Evolutionary conservation across 2,797 vertebrate genomes (phyloP), one percentile per base, ranked within the genome.

Genomic region (Spondyliosoma cantharus): DNA sequence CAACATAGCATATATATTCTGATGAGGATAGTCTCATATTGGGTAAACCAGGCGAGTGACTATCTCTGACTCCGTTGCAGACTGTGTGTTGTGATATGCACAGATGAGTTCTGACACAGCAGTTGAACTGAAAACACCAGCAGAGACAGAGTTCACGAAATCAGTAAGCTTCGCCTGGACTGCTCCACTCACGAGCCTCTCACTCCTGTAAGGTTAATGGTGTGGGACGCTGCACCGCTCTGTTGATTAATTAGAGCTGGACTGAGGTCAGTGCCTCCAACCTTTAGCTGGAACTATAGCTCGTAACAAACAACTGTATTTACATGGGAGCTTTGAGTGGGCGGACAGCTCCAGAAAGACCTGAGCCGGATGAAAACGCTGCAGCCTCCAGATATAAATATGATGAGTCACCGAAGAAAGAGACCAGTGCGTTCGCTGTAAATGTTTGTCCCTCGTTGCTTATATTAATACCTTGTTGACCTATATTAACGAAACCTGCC

Each of bases 241-340:
- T 62, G 78, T 65, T 92, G 87, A 93, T 94, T 92, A 93, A 94
- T 94, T 91, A 85, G 63, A 84, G 60, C 69, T 49, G 81, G 83
- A 76, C 85, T 52, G 77, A 90, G 90, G 93, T 93, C 86, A 88
- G 70, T 80, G 81, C 82, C 85, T 83, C 70, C 75, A 80, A 90
- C 90, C 87, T 90, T 89, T 80, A 67, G 58, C 86, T 80, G 76
- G 62, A 89, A 81, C 74, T 82, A 20, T 15, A 74, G 58, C 63
- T 84, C 79, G 70, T 82, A 81, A 91, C 76, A 93, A 93, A 91
- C 87, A 92, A 82, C 74, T 86, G 65, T 92, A 92, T 92, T 93
- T 90, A 88, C 91, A 91, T 82, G 78, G 78, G 64, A 66, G 68
- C 75, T 58, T 59, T 25, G 52, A 76, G 76, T 85, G 86, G 82